Evolutionary conservation across 2,113 vertebrate species (phyloP), one percentile per base, ranked within the genome.

Genomic region (Numida meleagris): DNA sequence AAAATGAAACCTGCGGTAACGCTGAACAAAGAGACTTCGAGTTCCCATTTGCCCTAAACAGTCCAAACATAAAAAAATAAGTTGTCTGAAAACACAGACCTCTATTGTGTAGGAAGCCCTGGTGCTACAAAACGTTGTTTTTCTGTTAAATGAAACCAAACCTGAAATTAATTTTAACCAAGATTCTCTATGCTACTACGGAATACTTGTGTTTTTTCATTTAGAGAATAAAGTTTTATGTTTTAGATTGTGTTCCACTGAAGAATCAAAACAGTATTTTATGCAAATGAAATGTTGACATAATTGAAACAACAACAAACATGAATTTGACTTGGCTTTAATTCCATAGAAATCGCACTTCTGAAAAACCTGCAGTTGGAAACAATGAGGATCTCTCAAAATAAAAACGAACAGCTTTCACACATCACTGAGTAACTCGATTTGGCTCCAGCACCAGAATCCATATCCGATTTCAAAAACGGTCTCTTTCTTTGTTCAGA

Each of bases 261-360:
- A 95, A 92, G 92, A 95, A 95, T 86, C 90, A 83, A 93, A 93
- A 75, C 73, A 90, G 86, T 90, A 88, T 88, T 94, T 94, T 93
- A 94, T 95, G 92, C 86, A 96, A 94, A 94, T 96, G 77, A 63
- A 94, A 50, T 90, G 80, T 84, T 93, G 95, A 86, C 95, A 92
- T 95, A 93, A 92, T 93, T 94, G 95, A 92, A 95, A 79, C 17
- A 71, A 86, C 73, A 74, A 33, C 68, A 83, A 62, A n/a, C 86
- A 93, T 92, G 90, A 93, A 92, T 96, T 93, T 88, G 57, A 36
- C 82, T 92, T 61, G 59, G 33, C 45, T 94, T 92, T 94, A 88
- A 90, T 95, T 95, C 90, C 46, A 19, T 55, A 36, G 73, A 81
- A 93, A 88, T 92, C 80, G 24, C 46, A 63, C 84, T 95, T 88